Base-by-base conservation (phyloP, 2,113 vertebrate species). In the Neolamprologus sp. region DNA sequence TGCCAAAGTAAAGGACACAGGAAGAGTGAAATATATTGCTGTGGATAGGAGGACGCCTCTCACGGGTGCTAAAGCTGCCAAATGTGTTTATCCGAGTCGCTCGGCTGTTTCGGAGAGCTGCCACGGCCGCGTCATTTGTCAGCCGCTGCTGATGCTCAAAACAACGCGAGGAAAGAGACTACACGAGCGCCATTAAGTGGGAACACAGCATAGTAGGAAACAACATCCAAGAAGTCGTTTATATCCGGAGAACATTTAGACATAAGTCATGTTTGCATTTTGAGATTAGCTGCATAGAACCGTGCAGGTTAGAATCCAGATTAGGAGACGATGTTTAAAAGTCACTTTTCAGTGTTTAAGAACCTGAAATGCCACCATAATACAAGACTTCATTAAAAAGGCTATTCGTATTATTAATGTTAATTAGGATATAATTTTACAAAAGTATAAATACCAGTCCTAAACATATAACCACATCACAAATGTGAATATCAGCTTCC, bases 1-100 rank as follows among this genome's bases (percentile, higher is more conserved):
- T 91, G 94, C 92, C 92, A 88, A 91, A 93, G 90, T 85, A 94
- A 92, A 94, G 91, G 95, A 95, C 92, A 94, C 92, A 93, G 79
- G 89, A 75, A 83, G 89, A 78, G 89, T 90, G 90, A 94, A 93
- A 93, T 94, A 89, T 91, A 92, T 91, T 28, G 89, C 89, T 83
- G 19, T 90, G 85, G 86, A 89, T 71, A 91, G 89, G 79, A 91
- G 91, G 91, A 93, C 78, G 73, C 89, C 57, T 80, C 92, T 17
- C 51, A 7, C 6, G 26, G 85, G 90, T 71, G 88, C 92, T 95
- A 90, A 94, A 94, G 83, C 92, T 90, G 93, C 91, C 92, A 85
- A 75, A 90, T 84, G 88, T 94, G 93, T 93, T 94, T 92, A 94
- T 93, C 86, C 73, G 68, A 88, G 92, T 88, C 85, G 65, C 81